Percentiles rank a stretch among this genome's conserved stretches.
These are phyloP conservation scores for Acleris holmiana DNA, from an alignment of 2,888 invertebrate species.

Conservation along the genomic window DNA sequence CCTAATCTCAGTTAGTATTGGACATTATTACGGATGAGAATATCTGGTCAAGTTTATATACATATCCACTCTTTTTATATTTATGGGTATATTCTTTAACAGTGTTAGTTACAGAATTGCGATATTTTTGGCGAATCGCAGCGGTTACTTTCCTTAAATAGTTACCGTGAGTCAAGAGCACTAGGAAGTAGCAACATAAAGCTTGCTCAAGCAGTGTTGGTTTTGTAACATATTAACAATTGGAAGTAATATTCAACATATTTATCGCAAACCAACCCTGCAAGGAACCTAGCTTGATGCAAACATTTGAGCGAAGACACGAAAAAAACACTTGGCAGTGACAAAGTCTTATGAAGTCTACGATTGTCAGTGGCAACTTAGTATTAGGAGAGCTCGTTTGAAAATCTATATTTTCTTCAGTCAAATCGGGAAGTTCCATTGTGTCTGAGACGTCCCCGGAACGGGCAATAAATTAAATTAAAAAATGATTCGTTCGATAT, in stretches of 20 bases:
- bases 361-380: constrained; percentile 18
- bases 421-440: constrained; percentile 8
- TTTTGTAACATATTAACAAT: too few species aligned
- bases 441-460: constrained; percentile 45
- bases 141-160: background rate
- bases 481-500: constrained; percentile 59
- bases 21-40: too few species aligned
- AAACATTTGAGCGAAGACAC: constrained; percentile 39
- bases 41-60: too few species aligned
- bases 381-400: constrained; percentile 5
- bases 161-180: background rate
- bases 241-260: background rate
- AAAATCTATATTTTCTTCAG: background rate
- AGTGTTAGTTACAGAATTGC: background rate
- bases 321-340: constrained; percentile 53
- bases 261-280: too few species aligned
- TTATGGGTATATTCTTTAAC: background rate
- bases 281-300: too few species aligned
- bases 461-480: constrained; percentile 68
- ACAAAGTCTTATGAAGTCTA: constrained; percentile 40
- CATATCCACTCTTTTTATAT: too few species aligned
- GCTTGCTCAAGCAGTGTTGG: too few species aligned
- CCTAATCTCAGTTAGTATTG: too few species aligned
- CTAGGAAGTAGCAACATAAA: constrained; percentile 5
- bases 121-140: too few species aligned